A percentile compares a stretch with the other conserved stretches of the same genome.
These are phyloP conservation scores for Elmis aenea DNA, from an alignment of 2,888 invertebrate genomes.

Conservation along the genomic window DNA sequence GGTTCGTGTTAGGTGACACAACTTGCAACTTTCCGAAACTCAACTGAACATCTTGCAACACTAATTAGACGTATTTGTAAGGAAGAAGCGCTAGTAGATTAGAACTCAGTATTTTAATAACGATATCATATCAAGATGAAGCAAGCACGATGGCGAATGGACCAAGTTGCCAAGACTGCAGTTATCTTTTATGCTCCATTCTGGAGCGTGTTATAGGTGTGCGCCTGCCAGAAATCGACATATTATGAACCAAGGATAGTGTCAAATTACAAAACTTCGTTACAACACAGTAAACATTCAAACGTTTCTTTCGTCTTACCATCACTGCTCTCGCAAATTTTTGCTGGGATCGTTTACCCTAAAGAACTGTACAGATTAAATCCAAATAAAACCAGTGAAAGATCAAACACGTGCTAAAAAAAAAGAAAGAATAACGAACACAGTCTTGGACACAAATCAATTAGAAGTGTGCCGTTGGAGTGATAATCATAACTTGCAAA, in stretches of 20 bases:
- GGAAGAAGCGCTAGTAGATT: constrained; percentile 18
- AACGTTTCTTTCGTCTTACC: too few relatives aligned
- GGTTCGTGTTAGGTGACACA: constrained; percentile 29
- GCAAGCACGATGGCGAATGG: constrained; percentile 22
- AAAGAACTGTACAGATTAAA: too few relatives aligned
- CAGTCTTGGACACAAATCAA: constrained; percentile 17
- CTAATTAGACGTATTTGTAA: constrained; percentile 13
- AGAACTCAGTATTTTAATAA: constrained; percentile 23
- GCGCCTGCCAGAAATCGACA: constrained; percentile 7
- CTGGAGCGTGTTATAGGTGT: constrained; percentile 13
- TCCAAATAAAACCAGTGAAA: too few relatives aligned
- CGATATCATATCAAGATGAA: constrained; percentile 25
- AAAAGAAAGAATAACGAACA: constrained; percentile 5
- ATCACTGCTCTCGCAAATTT: too few relatives aligned
- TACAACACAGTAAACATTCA: too few relatives aligned
- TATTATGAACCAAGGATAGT: constrained; percentile 6
- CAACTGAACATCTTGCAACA: too few relatives aligned
- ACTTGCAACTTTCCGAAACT: neutral
- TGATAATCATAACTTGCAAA: constrained; percentile 9
- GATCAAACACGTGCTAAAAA: too few relatives aligned
- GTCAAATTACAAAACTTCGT: too few relatives aligned
- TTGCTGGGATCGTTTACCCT: too few relatives aligned
- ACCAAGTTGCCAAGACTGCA: constrained; percentile 27
- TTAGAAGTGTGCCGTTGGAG: constrained; percentile 13
- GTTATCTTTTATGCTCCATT: constrained; percentile 17